Evolutionary conservation across 2,113 vertebrate species (phyloP).

Genomic region (Oceanodroma tethys): DNA sequence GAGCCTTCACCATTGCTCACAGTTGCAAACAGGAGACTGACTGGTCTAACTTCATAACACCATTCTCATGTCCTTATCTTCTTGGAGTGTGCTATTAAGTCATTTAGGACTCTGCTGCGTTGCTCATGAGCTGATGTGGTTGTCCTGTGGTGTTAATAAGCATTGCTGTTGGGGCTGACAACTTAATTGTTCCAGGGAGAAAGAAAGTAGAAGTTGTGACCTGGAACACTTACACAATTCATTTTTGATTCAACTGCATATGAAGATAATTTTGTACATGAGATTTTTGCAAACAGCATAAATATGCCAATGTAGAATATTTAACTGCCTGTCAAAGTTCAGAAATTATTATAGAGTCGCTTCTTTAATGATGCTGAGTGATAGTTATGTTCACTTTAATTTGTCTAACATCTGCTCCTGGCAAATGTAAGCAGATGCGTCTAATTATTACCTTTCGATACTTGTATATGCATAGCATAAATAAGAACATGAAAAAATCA

Average conservation of each 20-base stretch:
- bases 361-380: conserved; percentile 48
- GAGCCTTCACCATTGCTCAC: not conserved
- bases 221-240: not conserved
- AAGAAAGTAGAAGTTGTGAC: not conserved
- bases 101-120: not conserved
- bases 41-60: not conserved
- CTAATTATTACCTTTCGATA: conserved; percentile 61
- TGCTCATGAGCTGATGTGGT: not conserved
- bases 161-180: not conserved
- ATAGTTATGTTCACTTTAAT: conserved; percentile 59
- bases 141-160: not conserved
- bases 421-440: conserved; percentile 69
- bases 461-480: not conserved
- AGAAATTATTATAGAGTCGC: not conserved
- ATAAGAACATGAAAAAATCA: conserved; percentile 17
- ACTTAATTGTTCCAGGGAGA: not conserved
- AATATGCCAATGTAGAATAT: not conserved
- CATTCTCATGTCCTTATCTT: not conserved
- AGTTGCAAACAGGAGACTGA: not conserved
- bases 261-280: not conserved
- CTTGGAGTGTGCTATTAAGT: not conserved
- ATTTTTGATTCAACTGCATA: not conserved
- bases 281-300: not conserved
- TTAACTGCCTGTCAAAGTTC: not conserved
- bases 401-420: conserved; percentile 65